Evolutionary conservation across 2,113 vertebrate species (phyloP).

Genomic region (Ictidomys tridecemlineatus): DNA sequence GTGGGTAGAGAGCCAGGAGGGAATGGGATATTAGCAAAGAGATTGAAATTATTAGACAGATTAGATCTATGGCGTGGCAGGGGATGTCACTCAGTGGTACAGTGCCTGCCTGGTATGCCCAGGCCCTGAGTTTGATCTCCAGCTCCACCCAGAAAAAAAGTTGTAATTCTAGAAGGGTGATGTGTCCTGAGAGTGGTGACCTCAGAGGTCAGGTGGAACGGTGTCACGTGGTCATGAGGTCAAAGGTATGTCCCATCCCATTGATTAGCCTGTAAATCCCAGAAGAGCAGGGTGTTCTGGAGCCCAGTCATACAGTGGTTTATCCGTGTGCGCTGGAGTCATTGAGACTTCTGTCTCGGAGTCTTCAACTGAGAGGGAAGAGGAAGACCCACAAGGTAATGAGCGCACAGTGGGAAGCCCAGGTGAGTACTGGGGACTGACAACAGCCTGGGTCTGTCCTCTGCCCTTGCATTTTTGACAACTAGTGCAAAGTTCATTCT

Average conservation of each 20-base stretch:
- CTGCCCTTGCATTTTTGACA: too few relatives aligned
- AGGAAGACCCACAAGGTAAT: background rate
- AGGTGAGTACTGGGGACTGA: slow-evolving; percentile 33
- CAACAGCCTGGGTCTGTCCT: background rate
- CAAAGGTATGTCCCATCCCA: slow-evolving; percentile 45
- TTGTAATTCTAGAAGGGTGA: background rate
- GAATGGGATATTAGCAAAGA: background rate
- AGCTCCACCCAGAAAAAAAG: background rate
- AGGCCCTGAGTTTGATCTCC: background rate
- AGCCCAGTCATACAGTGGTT: background rate
- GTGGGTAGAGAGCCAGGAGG: background rate
- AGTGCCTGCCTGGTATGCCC: background rate
- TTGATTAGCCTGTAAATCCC: background rate
- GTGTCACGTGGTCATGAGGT: slow-evolving; percentile 55
- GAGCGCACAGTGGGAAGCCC: slow-evolving; percentile 24
- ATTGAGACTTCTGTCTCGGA: background rate
- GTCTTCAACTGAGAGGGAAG: background rate
- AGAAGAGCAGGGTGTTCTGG: slow-evolving; percentile 22
- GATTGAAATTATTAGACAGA: slow-evolving; percentile 41
- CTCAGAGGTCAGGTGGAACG: slow-evolving; percentile 51
- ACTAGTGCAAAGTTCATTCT: too few relatives aligned
- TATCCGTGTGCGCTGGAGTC: background rate
- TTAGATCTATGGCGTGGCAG: background rate
- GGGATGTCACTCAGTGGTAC: background rate
- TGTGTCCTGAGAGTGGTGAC: slow-evolving; percentile 58